Conservation (phyloP, 1,140 invertebrate genomes). For the Bombus difficillimus region DNA sequence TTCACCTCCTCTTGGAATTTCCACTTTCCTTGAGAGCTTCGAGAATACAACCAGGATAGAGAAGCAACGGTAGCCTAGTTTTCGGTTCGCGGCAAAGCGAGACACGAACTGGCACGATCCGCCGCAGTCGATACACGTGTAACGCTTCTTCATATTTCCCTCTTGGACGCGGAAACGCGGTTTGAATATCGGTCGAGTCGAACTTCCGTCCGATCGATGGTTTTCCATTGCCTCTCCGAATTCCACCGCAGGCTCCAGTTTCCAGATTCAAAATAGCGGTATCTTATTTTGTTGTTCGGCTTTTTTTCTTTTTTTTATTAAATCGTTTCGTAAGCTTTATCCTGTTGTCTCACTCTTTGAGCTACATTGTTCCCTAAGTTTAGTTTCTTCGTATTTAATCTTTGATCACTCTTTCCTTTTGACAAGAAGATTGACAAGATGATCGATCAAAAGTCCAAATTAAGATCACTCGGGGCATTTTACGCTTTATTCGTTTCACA, state of each 20-base stretch:
- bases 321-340: no score
- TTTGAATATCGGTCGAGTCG: conserved; percentile 35
- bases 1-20: conserved; percentile 30
- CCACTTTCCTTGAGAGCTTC: conserved; percentile 51
- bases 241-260: background rate
- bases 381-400: background rate
- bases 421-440: no score
- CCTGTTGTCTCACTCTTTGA: background rate
- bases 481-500: background rate
- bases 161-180: conserved; percentile 29
- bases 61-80: conserved; percentile 34
- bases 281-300: background rate
- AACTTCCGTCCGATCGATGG: conserved; percentile 24
- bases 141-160: conserved; percentile 47
- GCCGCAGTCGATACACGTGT: conserved; percentile 46
- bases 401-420: background rate
- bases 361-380: background rate
- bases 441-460: background rate
- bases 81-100: conserved; percentile 19
- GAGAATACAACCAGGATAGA: background rate
- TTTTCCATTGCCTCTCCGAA: background rate
- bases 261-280: background rate
- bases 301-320: no score
- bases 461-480: background rate
- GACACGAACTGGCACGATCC: conserved; percentile 29